A percentile compares a stretch with the other conserved stretches of the same genome.
Evolutionary conservation across 2,797 vertebrate species (phyloP).

Genomic region (Arctocebus calabarensis): DNA sequence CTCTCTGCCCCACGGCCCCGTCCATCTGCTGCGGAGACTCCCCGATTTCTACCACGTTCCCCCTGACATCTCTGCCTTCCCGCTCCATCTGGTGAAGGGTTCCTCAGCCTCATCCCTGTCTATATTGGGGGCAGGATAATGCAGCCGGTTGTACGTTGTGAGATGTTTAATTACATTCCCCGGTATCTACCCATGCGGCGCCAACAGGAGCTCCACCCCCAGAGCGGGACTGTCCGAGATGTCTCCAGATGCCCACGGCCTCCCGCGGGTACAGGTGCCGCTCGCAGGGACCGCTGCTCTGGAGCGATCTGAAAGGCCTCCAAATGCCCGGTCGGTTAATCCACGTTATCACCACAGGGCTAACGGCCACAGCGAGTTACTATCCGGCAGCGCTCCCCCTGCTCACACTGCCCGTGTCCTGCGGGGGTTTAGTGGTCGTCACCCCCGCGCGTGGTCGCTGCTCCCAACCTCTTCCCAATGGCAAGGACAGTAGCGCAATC

Average conservation of each 20-base stretch:
- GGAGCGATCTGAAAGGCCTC: neutral
- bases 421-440: neutral
- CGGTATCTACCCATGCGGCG: neutral
- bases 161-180: neutral
- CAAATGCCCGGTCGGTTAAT: neutral
- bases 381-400: neutral
- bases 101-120: neutral
- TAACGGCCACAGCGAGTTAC: neutral
- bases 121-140: neutral
- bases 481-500: constrained; percentile 7
- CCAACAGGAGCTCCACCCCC: neutral
- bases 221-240: neutral
- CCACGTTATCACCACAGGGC: neutral
- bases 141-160: neutral
- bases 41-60: neutral
- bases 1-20: neutral
- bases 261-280: neutral
- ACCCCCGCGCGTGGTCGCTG: neutral
- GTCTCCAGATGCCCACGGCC: neutral
- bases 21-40: neutral
- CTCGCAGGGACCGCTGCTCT: neutral
- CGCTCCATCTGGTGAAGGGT: neutral
- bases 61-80: neutral
- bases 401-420: neutral
- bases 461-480: neutral